Evolutionary conservation across 2,797 vertebrate species (phyloP), one percentile per base, ranked within the genome.

Genomic region (Rhynchonycteris naso): DNA sequence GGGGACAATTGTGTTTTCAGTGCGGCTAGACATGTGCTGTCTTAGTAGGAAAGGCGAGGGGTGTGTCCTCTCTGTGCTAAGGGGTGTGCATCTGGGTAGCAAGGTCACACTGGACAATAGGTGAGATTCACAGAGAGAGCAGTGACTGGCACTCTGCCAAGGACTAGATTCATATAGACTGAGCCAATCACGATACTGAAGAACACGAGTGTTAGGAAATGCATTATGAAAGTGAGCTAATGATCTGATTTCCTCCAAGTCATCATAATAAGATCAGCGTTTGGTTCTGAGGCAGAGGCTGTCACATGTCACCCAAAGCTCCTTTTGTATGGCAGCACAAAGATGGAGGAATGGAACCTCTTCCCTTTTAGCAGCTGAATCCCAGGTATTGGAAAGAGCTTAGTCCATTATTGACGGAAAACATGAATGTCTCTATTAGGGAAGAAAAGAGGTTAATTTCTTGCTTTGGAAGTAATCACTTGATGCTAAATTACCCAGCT

Each of bases 391-490:
- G 43, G 71, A 88, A 95, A 68, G 78, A 85, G 24, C 65, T 76
- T 16, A 15, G 61, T 75, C n/a, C 26, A 3, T 76, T 93, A 91
- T 74, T 65, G 93, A 93, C 74, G 72, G 81, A 63, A 90, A 74
- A 68, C 0, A 0, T 61, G 93, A 63, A 84, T 86, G 83, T 89
- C 88, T 94, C 71, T 66, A 16, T 78, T 87, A 89, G 63, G 74
- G 35, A 78, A 68, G 84, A 75, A 54, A 95, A 80, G 65, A 58
- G 69, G 87, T 61, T 95, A 78, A 80, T 91, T 96, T 94, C 84
- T 94, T 97, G 66, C 82, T 85, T 94, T 3, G 2, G 85, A 86
- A 90, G 82, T 91, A 72, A 88, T 96, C 88, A 76, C 50, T 78
- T 28, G 88, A n/a, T 90, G 74, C 52, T 93, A 76, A 96, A 88